Evolutionary conservation across 2,113 vertebrate genomes (phyloP).

Genomic region (Xiphias gladius): DNA sequence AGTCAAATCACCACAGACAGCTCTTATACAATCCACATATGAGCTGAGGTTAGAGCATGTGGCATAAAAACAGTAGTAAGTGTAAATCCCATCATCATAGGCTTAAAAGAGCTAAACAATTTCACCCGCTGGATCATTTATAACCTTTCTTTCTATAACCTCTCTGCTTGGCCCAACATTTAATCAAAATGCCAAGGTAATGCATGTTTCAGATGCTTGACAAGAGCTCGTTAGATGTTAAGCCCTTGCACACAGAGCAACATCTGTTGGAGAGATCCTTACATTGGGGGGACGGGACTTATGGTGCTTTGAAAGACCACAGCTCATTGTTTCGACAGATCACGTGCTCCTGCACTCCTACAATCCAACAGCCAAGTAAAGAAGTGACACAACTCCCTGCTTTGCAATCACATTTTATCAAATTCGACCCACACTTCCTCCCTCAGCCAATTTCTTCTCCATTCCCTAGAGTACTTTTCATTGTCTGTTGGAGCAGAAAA

Average conservation of each 20-base stretch:
- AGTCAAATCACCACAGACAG: slow-evolving; percentile 29
- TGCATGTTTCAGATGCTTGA: slow-evolving; percentile 15
- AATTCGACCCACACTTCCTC: slow-evolving; percentile 43
- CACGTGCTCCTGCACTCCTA: slow-evolving; percentile 19
- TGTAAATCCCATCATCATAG: slow-evolving; percentile 46
- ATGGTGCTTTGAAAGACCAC: slow-evolving; percentile 19
- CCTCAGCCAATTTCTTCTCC: slow-evolving; percentile 32
- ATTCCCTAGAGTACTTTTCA: slow-evolving; percentile 45
- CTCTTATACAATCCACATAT: slow-evolving; percentile 22
- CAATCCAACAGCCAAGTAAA: slow-evolving; percentile 46
- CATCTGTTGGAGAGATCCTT: slow-evolving; percentile 19
- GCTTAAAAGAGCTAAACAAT: slow-evolving; percentile 44
- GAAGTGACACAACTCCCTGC: slow-evolving; percentile 40
- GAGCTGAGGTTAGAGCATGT: slow-evolving; percentile 18
- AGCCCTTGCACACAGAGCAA: slow-evolving; percentile 15
- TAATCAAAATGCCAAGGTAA: slow-evolving; percentile 19
- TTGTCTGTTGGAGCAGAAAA: slow-evolving; percentile 34
- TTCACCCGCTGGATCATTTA: slow-evolving; percentile 11
- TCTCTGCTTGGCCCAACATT: slow-evolving; percentile 12
- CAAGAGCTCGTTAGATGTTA: slow-evolving; percentile 22
- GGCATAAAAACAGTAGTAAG: slow-evolving; percentile 30
- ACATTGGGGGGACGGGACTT: background rate
- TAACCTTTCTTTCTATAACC: slow-evolving; percentile 32
- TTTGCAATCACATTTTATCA: slow-evolving; percentile 50
- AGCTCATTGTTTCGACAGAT: slow-evolving; percentile 39